Conservation (phyloP, 2,888 invertebrate species). For the Harmothoe impar region DNA sequence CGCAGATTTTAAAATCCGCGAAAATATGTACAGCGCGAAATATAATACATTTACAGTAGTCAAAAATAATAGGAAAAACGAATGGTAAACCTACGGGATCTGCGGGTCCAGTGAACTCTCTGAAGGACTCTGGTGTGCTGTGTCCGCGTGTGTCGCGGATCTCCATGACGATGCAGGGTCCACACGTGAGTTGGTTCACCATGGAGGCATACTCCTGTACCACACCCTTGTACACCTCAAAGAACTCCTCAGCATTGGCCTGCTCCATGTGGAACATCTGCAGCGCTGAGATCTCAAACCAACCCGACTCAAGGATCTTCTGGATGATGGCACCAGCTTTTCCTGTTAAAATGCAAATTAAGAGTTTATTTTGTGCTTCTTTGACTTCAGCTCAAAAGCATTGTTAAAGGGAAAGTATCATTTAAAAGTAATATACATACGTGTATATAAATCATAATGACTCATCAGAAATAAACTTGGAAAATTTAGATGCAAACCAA, state of each 20-base stretch:
- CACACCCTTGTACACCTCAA: slow-evolving; percentile 94
- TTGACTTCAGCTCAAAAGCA: slow-evolving; percentile 11
- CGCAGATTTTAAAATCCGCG: too few species aligned
- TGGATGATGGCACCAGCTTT: slow-evolving; percentile 88
- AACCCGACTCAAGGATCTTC: slow-evolving; percentile 89
- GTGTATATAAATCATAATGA: too few species aligned
- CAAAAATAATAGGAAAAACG: too few species aligned
- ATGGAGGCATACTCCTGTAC: slow-evolving; percentile 85
- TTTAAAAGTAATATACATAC: too few species aligned
- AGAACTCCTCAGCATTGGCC: slow-evolving; percentile 94
- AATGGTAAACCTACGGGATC: slow-evolving; percentile 89
- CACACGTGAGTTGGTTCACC: slow-evolving; percentile 92
- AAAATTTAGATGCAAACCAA: too few species aligned
- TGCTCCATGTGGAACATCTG: slow-evolving; percentile 89
- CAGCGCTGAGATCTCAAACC: slow-evolving; percentile 90
- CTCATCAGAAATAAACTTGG: too few species aligned
- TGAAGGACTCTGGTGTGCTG: slow-evolving; percentile 86
- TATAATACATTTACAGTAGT: too few species aligned
- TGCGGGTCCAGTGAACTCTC: slow-evolving; percentile 93
- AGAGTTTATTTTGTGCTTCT: background rate
- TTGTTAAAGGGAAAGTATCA: too few species aligned
- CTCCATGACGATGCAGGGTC: slow-evolving; percentile 93
- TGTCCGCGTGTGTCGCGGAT: slow-evolving; percentile 83
- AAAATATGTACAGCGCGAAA: too few species aligned
- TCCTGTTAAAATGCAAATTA: slow-evolving; percentile 75